These are phyloP conservation scores for Ptychoptera contaminata DNA, from an alignment of 2,888 invertebrate genomes.

Conservation along the genomic window DNA sequence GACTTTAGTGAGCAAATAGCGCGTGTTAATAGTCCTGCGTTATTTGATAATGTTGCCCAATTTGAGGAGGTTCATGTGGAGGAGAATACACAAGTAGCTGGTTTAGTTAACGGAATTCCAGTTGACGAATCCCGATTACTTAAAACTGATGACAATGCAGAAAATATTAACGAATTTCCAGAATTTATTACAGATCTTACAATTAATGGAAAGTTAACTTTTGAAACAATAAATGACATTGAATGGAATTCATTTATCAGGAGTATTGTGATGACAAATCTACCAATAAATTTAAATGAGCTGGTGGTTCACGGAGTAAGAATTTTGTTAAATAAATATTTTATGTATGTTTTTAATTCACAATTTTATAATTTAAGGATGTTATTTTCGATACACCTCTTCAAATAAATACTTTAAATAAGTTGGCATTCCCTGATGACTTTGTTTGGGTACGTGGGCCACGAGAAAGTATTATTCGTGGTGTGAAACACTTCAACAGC, in stretches of 20 bases:
- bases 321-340: constrained; percentile 3
- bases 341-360: background rate
- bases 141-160: background rate
- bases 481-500: constrained; percentile 32
- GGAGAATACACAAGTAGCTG: no score
- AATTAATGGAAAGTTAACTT: constrained; percentile 19
- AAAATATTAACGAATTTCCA: background rate
- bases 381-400: constrained; percentile 24
- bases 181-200: constrained; percentile 5
- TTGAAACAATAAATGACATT: constrained; percentile 31
- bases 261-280: constrained; percentile 32
- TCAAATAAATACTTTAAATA: constrained; percentile 29
- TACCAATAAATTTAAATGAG: constrained; percentile 24
- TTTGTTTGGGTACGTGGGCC: constrained; percentile 30
- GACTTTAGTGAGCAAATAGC: background rate
- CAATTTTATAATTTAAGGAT: constrained; percentile 21
- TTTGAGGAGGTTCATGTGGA: no score
- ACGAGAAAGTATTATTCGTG: constrained; percentile 25
- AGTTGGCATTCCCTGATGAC: constrained; percentile 35
- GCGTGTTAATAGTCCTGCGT: no score
- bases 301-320: constrained; percentile 34
- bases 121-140: no score
- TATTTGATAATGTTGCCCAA: no score
- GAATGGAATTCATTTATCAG: constrained; percentile 30
- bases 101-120: no score